A percentile compares a stretch with the other conserved stretches of the same genome.
phyloP scores from a whole-genome alignment of 2,797 vertebrate species.

The Hydrocynus forskahlii region DNA sequence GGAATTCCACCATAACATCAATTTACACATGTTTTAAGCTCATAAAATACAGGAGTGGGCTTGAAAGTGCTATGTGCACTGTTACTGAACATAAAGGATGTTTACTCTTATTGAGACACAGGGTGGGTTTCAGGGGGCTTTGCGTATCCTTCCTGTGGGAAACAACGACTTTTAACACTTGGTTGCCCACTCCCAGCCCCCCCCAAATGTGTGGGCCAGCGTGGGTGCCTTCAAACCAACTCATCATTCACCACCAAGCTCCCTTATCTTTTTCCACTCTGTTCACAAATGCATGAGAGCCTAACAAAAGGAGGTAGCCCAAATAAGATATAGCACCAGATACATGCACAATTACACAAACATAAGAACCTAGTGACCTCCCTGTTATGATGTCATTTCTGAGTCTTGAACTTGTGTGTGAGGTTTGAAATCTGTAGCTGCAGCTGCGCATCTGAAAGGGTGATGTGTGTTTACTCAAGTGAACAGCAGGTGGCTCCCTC shows the following conservation, averaged over 20 bases:
- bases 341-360: background rate
- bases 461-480: background rate
- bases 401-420: background rate
- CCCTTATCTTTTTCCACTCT: slow-evolving; percentile 30
- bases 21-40: background rate
- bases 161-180: slow-evolving; percentile 79
- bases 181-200: slow-evolving; percentile 61
- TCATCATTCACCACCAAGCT: slow-evolving; percentile 74
- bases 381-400: background rate
- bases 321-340: no score
- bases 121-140: slow-evolving; percentile 57
- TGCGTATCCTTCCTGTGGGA: slow-evolving; percentile 77
- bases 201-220: slow-evolving; percentile 60
- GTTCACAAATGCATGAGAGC: slow-evolving; percentile 45
- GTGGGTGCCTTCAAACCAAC: slow-evolving; percentile 73
- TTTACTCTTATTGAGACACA: background rate
- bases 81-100: background rate
- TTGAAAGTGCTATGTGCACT: background rate
- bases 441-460: background rate
- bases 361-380: background rate
- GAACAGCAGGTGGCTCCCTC: slow-evolving; percentile 85
- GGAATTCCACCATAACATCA: background rate
- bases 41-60: background rate
- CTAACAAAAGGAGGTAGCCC: slow-evolving; percentile 18
- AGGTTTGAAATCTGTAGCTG: background rate